phyloP scores from a whole-genome alignment of 1,140 invertebrate genomes.

The Pseudobourletiella spinata region DNA sequence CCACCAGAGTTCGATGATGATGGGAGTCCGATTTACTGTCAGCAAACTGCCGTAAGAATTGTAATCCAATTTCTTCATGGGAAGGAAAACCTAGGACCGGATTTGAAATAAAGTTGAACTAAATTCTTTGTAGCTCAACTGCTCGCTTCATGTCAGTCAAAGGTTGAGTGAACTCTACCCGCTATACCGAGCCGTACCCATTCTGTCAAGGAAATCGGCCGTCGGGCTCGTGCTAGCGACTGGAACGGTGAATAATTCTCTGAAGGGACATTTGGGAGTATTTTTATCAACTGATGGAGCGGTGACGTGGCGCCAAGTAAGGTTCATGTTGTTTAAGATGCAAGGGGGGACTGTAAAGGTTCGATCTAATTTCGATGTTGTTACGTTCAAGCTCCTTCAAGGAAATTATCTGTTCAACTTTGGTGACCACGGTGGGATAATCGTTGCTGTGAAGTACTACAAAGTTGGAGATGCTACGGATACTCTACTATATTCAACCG shows the following conservation, averaged over 20 bases:
- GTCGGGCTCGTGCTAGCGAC: slow-evolving; percentile 81
- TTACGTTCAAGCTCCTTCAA: slow-evolving; percentile 50
- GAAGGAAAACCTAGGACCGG: slow-evolving; percentile 5
- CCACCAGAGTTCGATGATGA: slow-evolving; percentile 57
- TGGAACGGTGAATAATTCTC: slow-evolving; percentile 62
- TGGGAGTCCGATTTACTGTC: slow-evolving; percentile 55
- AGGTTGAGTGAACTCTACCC: slow-evolving; percentile 74
- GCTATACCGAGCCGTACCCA: slow-evolving; percentile 62
- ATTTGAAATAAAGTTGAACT: too few relatives aligned
- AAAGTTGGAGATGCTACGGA: slow-evolving; percentile 62
- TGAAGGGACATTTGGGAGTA: slow-evolving; percentile 70
- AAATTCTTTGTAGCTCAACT: too few relatives aligned
- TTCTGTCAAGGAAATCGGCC: slow-evolving; percentile 75
- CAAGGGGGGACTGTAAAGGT: background rate
- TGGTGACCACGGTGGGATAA: slow-evolving; percentile 79
- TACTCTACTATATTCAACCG: slow-evolving; percentile 69
- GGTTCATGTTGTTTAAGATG: background rate
- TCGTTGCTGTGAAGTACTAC: slow-evolving; percentile 73
- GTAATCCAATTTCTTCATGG: background rate
- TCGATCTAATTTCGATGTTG: background rate
- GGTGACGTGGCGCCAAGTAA: slow-evolving; percentile 67
- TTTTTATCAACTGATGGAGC: slow-evolving; percentile 78
- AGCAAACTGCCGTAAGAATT: slow-evolving; percentile 41
- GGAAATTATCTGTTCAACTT: slow-evolving; percentile 81
- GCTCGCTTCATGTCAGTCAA: slow-evolving; percentile 66